Percentiles rank a stretch among this genome's conserved stretches.
These are phyloP conservation scores for Tursiops truncatus DNA, from an alignment of 2,113 vertebrate species.

Conservation along the genomic window DNA sequence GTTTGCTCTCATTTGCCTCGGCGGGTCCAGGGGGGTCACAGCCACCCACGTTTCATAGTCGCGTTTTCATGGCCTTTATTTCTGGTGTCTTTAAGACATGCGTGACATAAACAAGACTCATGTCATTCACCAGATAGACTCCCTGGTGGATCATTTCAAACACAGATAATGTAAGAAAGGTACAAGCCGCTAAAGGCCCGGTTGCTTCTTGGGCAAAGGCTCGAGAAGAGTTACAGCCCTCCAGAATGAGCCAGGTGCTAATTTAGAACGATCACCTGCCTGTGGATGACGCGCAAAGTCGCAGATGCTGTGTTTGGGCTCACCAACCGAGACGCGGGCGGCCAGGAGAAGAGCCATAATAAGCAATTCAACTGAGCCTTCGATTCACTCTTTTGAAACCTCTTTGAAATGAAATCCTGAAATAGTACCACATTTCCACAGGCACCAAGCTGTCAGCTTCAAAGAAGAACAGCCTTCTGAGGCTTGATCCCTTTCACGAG, in stretches of 20 bases:
- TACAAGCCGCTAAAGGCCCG: background rate
- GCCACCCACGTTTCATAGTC: background rate
- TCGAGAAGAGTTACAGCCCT: background rate
- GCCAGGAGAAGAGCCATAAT: conserved; percentile 13
- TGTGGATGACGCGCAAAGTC: background rate
- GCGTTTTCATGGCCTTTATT: background rate
- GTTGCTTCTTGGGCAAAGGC: background rate
- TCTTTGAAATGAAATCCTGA: conserved; percentile 67
- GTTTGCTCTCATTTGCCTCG: background rate
- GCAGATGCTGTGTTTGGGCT: background rate
- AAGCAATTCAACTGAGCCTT: background rate
- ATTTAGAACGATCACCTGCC: conserved; percentile 13
- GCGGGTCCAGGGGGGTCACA: background rate
- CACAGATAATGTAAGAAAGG: background rate
- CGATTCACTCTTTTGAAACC: conserved; percentile 54
- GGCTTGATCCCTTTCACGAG: conserved; percentile 8
- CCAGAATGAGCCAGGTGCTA: background rate
- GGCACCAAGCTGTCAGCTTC: conserved; percentile 68
- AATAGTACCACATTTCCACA: conserved; percentile 69
- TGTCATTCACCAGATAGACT: background rate
- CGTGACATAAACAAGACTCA: background rate
- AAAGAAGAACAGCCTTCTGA: conserved; percentile 54
- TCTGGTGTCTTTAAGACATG: background rate
- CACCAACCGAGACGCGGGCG: background rate
- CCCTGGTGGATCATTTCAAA: background rate